Conservation (phyloP, 2,888 invertebrate species). For the Carpatolechia fugitivella region DNA sequence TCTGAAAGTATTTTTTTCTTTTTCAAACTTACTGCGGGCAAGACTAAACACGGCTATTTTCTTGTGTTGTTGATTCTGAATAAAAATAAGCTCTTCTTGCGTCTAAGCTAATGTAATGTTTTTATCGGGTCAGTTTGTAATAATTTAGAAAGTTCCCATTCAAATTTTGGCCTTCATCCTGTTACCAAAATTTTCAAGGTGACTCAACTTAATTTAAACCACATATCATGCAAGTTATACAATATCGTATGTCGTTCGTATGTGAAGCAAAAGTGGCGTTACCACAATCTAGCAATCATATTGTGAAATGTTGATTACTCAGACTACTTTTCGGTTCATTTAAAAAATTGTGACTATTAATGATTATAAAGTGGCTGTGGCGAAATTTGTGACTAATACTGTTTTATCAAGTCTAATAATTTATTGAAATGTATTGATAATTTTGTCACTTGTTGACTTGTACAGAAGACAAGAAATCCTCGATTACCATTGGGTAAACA, state of each 20-base stretch:
- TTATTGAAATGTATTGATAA: too few relatives aligned
- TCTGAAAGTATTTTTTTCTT: too few relatives aligned
- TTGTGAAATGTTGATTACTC: slow-evolving; percentile 12
- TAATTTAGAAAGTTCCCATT: slow-evolving; percentile 11
- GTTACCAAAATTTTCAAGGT: slow-evolving; percentile 13
- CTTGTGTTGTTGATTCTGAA: too few relatives aligned
- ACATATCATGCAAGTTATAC: slow-evolving; percentile 22
- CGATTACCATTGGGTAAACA: too few relatives aligned
- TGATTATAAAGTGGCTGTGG: neutral
- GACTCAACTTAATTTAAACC: neutral
- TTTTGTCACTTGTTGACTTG: neutral
- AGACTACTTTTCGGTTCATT: neutral
- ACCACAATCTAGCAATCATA: slow-evolving; percentile 43
- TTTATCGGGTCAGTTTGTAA: neutral
- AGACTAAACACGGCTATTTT: too few relatives aligned
- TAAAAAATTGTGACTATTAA: neutral
- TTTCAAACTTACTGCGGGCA: too few relatives aligned
- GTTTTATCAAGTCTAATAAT: neutral
- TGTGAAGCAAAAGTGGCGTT: slow-evolving; percentile 35
- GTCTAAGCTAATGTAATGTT: neutral
- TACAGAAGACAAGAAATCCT: too few relatives aligned
- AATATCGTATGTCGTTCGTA: slow-evolving; percentile 14
- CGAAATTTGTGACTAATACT: neutral
- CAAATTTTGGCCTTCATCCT: slow-evolving; percentile 11
- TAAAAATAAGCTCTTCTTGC: too few relatives aligned